Percentiles rank a stretch among this genome's conserved stretches.
Evolutionary conservation across 2,888 invertebrate species (phyloP).

Genomic region (Nebria brevicollis): DNA sequence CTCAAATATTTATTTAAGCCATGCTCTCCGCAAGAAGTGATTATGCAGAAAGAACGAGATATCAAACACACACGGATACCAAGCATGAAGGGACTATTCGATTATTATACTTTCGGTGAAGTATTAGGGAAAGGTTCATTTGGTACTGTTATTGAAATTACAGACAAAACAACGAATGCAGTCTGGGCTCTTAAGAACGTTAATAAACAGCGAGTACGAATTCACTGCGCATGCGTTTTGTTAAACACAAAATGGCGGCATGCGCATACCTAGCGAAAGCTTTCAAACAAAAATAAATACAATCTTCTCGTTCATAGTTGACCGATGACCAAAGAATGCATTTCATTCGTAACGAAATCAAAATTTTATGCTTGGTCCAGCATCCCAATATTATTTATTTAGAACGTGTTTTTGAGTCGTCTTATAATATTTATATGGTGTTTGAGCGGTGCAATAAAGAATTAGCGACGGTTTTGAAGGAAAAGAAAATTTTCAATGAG

Average conservation of each 20-base stretch:
- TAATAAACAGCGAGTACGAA: constrained; percentile 60
- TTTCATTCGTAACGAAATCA: constrained; percentile 64
- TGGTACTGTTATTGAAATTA: constrained; percentile 60
- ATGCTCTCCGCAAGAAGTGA: neutral
- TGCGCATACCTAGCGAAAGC: constrained; percentile 18
- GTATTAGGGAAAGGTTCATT: constrained; percentile 62
- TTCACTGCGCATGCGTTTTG: neutral
- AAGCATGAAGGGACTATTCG: constrained; percentile 56
- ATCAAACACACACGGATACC: constrained; percentile 59
- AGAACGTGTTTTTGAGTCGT: constrained; percentile 66
- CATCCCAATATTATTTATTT: constrained; percentile 68
- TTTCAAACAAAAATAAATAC: too few species aligned
- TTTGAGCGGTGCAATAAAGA: constrained; percentile 67
- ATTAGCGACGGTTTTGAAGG: constrained; percentile 60
- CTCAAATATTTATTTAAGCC: neutral
- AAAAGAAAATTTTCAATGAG: constrained; percentile 58
- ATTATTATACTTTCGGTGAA: constrained; percentile 58
- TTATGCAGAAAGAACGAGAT: constrained; percentile 54
- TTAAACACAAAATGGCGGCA: constrained; percentile 3
- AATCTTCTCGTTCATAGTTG: neutral
- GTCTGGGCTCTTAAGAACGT: constrained; percentile 64
- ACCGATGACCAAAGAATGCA: neutral
- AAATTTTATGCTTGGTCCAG: constrained; percentile 66
- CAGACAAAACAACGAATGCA: constrained; percentile 57
- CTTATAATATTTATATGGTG: constrained; percentile 67